Percentiles rank a stretch among this genome's conserved stretches.
phyloP scores from a whole-genome alignment of 2,113 vertebrate genomes.

The Chionodraco myersi region DNA sequence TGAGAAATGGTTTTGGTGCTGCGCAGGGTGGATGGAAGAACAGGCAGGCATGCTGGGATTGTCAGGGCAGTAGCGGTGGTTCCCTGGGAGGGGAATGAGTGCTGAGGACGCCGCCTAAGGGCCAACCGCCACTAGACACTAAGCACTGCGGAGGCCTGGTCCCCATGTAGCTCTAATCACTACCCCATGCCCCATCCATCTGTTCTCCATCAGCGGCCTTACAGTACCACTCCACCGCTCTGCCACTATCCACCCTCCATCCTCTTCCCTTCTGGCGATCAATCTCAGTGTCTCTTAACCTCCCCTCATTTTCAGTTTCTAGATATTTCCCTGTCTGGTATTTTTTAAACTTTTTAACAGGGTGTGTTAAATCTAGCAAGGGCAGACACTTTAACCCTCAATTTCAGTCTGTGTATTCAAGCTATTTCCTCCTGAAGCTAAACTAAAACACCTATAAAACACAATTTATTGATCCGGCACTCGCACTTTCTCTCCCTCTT shows the following conservation, averaged over 20 bases:
- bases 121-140: slow-evolving; percentile 60
- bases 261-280: slow-evolving; percentile 57
- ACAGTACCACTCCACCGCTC: slow-evolving; percentile 65
- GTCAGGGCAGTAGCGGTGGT: slow-evolving; percentile 58
- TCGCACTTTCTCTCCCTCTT: slow-evolving; percentile 36
- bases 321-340: neutral
- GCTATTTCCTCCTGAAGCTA: neutral
- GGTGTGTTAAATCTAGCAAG: slow-evolving; percentile 24
- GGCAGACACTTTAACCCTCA: slow-evolving; percentile 20
- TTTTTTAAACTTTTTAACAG: slow-evolving; percentile 8
- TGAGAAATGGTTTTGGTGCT: slow-evolving; percentile 63
- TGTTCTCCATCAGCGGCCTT: slow-evolving; percentile 81
- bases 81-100: slow-evolving; percentile 53
- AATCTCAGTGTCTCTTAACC: slow-evolving; percentile 50
- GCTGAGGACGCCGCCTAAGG: slow-evolving; percentile 55
- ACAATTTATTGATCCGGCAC: slow-evolving; percentile 26
- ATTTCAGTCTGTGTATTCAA: slow-evolving; percentile 22
- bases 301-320: slow-evolving; percentile 22
- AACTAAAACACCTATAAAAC: slow-evolving; percentile 11
- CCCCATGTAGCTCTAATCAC: slow-evolving; percentile 77
- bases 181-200: slow-evolving; percentile 78
- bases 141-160: slow-evolving; percentile 58
- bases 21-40: slow-evolving; percentile 40
- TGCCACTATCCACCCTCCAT: slow-evolving; percentile 52
- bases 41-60: slow-evolving; percentile 61